Percentiles rank a stretch among this genome's conserved stretches.
Conservation (phyloP, 2,113 vertebrate genomes). For the Scatophagus argus region DNA sequence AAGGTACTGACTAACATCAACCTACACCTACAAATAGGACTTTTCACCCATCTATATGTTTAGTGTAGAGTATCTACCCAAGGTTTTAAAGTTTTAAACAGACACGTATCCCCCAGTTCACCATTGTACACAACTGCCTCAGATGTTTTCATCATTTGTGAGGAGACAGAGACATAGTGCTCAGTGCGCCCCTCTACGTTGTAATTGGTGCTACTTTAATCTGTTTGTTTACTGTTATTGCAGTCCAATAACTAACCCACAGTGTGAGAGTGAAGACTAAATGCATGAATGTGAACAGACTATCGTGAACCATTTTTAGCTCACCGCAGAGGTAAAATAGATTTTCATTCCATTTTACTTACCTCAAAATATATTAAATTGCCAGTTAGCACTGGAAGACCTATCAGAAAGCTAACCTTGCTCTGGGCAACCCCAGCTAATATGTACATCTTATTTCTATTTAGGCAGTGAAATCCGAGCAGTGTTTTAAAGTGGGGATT, state of each 20-base stretch:
- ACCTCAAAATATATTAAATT: constrained; percentile 6
- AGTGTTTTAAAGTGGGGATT: constrained; percentile 58
- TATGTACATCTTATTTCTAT: constrained; percentile 60
- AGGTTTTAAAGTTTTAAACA: background rate
- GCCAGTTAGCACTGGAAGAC: background rate
- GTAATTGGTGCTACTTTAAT: background rate
- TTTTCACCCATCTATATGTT: too few relatives aligned
- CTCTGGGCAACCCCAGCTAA: constrained; percentile 32
- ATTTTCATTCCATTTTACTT: constrained; percentile 17
- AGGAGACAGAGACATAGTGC: background rate
- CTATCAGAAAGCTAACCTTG: constrained; percentile 42
- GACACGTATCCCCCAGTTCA: background rate
- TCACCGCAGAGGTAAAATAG: background rate
- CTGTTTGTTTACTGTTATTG: background rate
- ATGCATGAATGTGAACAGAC: background rate
- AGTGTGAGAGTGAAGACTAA: background rate
- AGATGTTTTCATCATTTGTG: background rate
- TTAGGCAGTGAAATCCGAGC: constrained; percentile 43
- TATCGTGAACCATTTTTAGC: background rate
- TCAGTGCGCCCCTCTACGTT: background rate
- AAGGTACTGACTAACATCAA: background rate
- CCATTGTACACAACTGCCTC: too few relatives aligned
- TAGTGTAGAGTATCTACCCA: too few relatives aligned
- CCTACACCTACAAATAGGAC: too few relatives aligned
- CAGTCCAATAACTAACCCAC: background rate